phyloP scores from a whole-genome alignment of 2,113 vertebrate genomes.

The Vulpes ferrilata region DNA sequence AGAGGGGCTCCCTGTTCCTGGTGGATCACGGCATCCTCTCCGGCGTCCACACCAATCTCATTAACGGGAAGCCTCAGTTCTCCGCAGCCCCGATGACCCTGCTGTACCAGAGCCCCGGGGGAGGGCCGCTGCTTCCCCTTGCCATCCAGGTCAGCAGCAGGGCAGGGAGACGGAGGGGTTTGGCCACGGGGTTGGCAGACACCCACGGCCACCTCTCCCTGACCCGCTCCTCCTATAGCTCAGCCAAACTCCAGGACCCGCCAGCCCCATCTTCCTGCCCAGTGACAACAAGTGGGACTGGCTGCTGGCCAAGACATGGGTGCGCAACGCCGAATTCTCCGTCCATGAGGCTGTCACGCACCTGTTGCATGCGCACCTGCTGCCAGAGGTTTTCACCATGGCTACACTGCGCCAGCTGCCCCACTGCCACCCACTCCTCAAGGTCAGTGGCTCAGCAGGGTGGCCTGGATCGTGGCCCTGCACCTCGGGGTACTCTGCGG shows the following conservation, averaged over 20 bases:
- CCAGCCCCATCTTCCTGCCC: slow-evolving; percentile 89
- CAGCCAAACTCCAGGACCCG: slow-evolving; percentile 43
- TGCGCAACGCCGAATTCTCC: slow-evolving; percentile 88
- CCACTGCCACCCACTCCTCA: slow-evolving; percentile 78
- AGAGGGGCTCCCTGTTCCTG: slow-evolving; percentile 89
- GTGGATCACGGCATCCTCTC: slow-evolving; percentile 87
- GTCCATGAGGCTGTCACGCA: slow-evolving; percentile 85
- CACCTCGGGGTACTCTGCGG: too few species aligned
- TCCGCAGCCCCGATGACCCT: slow-evolving; percentile 87
- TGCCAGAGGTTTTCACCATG: slow-evolving; percentile 78
- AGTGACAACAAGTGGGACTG: slow-evolving; percentile 88
- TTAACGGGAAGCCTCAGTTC: slow-evolving; percentile 86
- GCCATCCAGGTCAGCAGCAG: slow-evolving; percentile 88
- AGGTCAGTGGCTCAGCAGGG: slow-evolving; percentile 62
- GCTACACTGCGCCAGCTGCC: slow-evolving; percentile 77
- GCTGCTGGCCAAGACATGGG: slow-evolving; percentile 92
- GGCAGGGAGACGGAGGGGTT: neutral
- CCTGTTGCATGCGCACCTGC: slow-evolving; percentile 71
- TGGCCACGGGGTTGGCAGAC: neutral
- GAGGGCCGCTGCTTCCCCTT: slow-evolving; percentile 82
- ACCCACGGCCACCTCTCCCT: neutral
- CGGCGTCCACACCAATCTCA: slow-evolving; percentile 72
- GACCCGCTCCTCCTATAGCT: slow-evolving; percentile 18
- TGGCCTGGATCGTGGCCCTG: too few species aligned
- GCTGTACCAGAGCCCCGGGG: slow-evolving; percentile 79